These are phyloP conservation scores for Ophonus ardosiacus DNA, from an alignment of 2,888 invertebrate species.

Conservation along the genomic window DNA sequence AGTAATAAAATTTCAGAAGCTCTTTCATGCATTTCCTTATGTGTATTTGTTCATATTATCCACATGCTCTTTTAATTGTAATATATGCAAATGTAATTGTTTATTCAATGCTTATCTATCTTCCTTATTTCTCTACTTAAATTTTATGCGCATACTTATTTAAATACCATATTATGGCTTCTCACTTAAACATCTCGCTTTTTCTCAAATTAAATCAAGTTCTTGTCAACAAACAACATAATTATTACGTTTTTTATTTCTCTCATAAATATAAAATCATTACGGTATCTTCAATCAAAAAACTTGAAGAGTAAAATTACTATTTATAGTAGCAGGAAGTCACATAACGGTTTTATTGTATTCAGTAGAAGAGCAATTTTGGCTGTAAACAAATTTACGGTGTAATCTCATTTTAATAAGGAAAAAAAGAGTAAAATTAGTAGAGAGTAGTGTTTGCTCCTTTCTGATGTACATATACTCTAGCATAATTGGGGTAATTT, in stretches of 20 bases:
- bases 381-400: slow-evolving; percentile 24
- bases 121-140: background rate
- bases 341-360: slow-evolving; percentile 14
- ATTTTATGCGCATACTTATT: too few species aligned
- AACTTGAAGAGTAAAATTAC: slow-evolving; percentile 30
- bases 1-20: too few species aligned
- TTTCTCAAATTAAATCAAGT: slow-evolving; percentile 14
- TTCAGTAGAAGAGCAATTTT: slow-evolving; percentile 5
- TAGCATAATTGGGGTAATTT: slow-evolving; percentile 52
- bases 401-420: slow-evolving; percentile 51
- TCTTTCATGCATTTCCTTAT: too few species aligned
- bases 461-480: background rate
- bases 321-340: slow-evolving; percentile 29
- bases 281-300: slow-evolving; percentile 27
- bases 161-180: too few species aligned
- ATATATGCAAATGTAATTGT: too few species aligned
- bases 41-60: too few species aligned
- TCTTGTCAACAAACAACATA: background rate
- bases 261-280: slow-evolving; percentile 12
- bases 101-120: background rate
- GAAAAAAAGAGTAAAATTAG: slow-evolving; percentile 11
- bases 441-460: background rate
- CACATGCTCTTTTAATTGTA: too few species aligned
- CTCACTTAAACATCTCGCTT: background rate
- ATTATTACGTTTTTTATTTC: background rate